Evolutionary conservation across 53 echinoderm and acorn worm genomes (phyloP).

Genomic region (Patiria pectinifera): DNA sequence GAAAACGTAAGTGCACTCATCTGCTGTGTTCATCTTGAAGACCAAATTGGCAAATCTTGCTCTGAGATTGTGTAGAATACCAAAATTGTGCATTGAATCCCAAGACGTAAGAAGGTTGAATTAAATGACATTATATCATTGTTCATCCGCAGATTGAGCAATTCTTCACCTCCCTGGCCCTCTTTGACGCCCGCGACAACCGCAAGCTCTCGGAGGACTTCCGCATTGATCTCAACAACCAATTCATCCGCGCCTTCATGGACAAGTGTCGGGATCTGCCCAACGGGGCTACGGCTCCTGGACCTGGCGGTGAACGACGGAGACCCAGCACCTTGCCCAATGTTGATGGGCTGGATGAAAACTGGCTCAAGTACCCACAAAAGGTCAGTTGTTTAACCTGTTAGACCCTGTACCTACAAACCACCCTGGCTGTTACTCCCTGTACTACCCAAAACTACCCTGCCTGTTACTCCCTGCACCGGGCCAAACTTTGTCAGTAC

Average conservation of each 20-base stretch:
- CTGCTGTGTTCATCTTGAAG: too few relatives aligned
- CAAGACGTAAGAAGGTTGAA: too few relatives aligned
- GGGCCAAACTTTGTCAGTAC: too few relatives aligned
- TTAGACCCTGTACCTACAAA: neutral
- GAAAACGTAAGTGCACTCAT: slow-evolving; percentile 44
- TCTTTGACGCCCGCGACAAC: slow-evolving; percentile 89
- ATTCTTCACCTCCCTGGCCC: slow-evolving; percentile 86
- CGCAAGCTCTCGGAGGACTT: slow-evolving; percentile 95
- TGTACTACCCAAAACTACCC: too few relatives aligned
- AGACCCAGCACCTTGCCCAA: slow-evolving; percentile 74
- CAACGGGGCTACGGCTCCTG: slow-evolving; percentile 73
- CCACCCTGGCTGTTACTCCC: too few relatives aligned
- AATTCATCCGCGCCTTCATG: slow-evolving; percentile 71
- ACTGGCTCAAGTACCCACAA: slow-evolving; percentile 91
- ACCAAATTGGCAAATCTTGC: too few relatives aligned
- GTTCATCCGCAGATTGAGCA: slow-evolving; percentile 79
- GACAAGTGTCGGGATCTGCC: slow-evolving; percentile 66
- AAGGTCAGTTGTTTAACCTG: slow-evolving; percentile 61
- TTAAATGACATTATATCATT: too few relatives aligned
- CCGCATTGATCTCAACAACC: slow-evolving; percentile 86
- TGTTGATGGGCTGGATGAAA: slow-evolving; percentile 73
- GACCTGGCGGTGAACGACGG: slow-evolving; percentile 16
- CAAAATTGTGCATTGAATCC: too few relatives aligned
- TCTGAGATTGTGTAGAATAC: too few relatives aligned
- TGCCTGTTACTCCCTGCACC: too few relatives aligned